Conservation (phyloP, 2,113 vertebrate genomes). For the Nyctibius bracteatus region DNA sequence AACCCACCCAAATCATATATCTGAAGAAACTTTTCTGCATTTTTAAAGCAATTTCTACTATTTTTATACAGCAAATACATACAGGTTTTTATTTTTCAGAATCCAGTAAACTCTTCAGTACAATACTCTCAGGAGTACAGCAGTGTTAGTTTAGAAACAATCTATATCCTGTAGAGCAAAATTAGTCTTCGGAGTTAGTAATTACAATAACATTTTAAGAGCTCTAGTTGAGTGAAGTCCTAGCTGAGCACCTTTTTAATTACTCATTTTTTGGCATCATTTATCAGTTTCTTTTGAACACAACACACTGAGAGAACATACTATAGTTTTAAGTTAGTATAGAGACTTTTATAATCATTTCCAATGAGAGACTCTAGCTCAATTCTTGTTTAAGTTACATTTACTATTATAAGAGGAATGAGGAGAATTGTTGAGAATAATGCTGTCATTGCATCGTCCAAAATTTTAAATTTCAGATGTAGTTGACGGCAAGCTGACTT, state of each 20-base stretch:
- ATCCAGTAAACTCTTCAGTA: background rate
- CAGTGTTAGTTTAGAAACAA: background rate
- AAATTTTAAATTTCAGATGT: background rate
- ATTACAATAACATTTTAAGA: background rate
- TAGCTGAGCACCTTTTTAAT: background rate
- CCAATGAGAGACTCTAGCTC: background rate
- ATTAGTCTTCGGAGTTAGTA: background rate
- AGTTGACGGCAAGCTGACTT: background rate
- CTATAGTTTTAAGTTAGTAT: background rate
- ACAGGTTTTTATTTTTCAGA: background rate
- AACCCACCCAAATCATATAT: background rate
- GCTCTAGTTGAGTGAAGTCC: background rate
- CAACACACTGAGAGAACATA: background rate
- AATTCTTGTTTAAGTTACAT: background rate
- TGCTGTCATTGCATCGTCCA: background rate
- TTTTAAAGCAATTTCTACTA: background rate
- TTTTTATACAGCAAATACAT: background rate
- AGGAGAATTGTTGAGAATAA: background rate
- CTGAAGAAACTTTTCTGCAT: background rate
- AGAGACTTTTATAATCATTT: background rate
- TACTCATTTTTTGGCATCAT: background rate
- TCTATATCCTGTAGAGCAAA: background rate
- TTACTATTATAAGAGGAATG: background rate
- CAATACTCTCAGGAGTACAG: background rate
- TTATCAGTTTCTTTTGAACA: background rate